Evolutionary conservation across 2,797 vertebrate genomes (phyloP).

Genomic region (Scyliorhinus canicula): DNA sequence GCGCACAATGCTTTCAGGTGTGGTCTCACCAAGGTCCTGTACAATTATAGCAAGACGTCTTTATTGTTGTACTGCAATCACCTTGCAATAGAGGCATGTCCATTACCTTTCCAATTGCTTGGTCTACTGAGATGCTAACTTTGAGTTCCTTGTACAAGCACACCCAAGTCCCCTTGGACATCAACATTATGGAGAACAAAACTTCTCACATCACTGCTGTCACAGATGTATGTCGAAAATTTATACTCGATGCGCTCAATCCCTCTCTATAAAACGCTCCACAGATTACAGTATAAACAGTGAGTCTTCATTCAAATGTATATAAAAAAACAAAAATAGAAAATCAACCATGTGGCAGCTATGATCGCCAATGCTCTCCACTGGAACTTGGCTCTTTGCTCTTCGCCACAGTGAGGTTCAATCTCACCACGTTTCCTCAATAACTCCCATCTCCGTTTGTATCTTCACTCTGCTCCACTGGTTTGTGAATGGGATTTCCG

Average conservation of each 20-base stretch:
- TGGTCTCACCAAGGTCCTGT: background rate
- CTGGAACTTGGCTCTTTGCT: background rate
- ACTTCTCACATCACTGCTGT: background rate
- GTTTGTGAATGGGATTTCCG: background rate
- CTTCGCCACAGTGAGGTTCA: background rate
- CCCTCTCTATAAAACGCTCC: background rate
- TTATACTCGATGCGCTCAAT: background rate
- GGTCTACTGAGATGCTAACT: no score
- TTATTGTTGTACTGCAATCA: no score
- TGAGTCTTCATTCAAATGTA: background rate
- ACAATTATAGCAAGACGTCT: no score
- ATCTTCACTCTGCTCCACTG: background rate
- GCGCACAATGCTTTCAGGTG: background rate
- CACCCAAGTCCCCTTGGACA: background rate
- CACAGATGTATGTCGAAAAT: background rate
- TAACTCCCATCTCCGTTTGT: background rate
- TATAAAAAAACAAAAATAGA: background rate
- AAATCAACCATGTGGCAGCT: background rate
- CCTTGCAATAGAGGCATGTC: background rate
- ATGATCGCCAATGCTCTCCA: background rate
- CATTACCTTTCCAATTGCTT: background rate
- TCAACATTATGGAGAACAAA: background rate
- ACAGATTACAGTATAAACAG: background rate
- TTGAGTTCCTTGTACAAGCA: background rate
- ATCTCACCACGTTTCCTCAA: background rate